phyloP scores from a whole-genome alignment of 2,797 vertebrate species.

The Hydrolagus colliei region DNA sequence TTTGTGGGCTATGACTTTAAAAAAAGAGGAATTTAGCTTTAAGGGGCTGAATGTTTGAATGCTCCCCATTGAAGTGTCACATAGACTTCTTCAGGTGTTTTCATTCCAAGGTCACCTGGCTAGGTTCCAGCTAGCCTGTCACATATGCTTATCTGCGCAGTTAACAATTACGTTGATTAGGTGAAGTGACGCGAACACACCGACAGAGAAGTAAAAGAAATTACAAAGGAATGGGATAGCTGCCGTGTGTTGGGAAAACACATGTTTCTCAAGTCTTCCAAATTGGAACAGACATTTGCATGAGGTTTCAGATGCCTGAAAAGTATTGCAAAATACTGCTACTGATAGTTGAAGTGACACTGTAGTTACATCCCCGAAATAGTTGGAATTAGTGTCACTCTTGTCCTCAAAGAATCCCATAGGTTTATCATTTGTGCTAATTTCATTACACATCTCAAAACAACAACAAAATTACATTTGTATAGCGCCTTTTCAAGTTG shows the following conservation, averaged over 20 bases:
- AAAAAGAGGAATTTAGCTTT: not conserved
- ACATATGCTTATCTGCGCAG: not conserved
- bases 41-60: not conserved
- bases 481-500: no score
- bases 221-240: not conserved
- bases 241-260: not conserved
- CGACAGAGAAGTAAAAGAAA: not conserved
- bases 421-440: no score
- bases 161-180: not conserved
- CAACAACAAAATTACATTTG: no score
- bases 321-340: no score
- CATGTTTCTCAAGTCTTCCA: not conserved
- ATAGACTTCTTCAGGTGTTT: not conserved
- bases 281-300: no score
- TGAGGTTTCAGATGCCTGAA: no score
- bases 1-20: not conserved
- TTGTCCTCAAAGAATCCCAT: no score
- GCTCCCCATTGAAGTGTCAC: not conserved
- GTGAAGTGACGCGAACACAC: not conserved
- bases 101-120: not conserved
- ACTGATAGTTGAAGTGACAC: no score
- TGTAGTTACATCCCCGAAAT: no score
- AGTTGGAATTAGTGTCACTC: no score
- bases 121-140: not conserved
- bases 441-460: no score